Evolutionary conservation across 1,140 invertebrate genomes (phyloP).

Genomic region (Neelides sp.): DNA sequence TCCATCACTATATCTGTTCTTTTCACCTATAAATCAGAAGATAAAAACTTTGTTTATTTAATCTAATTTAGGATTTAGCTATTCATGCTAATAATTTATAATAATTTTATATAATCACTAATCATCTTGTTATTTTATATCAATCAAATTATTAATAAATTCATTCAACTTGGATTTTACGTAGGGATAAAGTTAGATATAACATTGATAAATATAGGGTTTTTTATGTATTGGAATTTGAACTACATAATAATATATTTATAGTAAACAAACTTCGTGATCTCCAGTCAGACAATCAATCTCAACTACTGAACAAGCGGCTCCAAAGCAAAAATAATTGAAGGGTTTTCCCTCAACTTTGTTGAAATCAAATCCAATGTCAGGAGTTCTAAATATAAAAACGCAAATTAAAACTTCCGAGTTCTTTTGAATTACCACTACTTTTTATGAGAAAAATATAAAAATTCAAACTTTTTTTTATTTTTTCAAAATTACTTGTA

Average conservation of each 20-base stretch:
- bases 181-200: no score
- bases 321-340: constrained; percentile 70
- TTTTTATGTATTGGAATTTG: constrained; percentile 12
- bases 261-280: constrained; percentile 47
- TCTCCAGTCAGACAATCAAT: constrained; percentile 79
- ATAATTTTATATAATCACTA: no score
- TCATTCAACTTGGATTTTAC: no score
- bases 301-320: constrained; percentile 66
- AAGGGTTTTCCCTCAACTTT: constrained; percentile 57
- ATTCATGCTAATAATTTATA: no score
- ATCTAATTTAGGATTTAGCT: no score
- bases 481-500: constrained; percentile 40
- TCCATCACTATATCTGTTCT: constrained; percentile 92
- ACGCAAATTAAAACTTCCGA: background rate
- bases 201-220: no score
- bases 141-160: no score
- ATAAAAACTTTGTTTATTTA: no score
- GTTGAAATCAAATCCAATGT: constrained; percentile 59
- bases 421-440: background rate
- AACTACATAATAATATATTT: background rate
- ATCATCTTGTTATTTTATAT: no score
- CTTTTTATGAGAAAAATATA: background rate
- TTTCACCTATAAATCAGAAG: constrained; percentile 45
- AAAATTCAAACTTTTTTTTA: background rate
- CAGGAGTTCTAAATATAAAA: constrained; percentile 46